phyloP scores from a whole-genome alignment of 2,797 vertebrate genomes.

The Falco berigora region DNA sequence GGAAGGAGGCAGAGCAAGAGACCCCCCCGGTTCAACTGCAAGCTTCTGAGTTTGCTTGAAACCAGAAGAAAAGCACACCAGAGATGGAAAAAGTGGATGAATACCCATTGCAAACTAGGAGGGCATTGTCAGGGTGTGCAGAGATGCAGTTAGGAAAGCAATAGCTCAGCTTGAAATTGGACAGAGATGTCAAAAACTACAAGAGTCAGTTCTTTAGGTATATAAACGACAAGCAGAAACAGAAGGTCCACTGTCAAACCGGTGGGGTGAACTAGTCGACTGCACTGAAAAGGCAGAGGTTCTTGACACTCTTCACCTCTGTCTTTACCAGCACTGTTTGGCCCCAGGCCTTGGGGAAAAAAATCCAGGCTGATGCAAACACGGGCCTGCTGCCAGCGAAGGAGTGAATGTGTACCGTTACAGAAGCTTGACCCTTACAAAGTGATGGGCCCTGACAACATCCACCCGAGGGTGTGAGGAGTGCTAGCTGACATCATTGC shows the following conservation, averaged over 20 bases:
- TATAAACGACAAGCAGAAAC: no score
- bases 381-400: no score
- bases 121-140: background rate
- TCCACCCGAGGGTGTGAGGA: background rate
- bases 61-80: background rate
- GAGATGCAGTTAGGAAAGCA: background rate
- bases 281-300: no score
- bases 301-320: no score
- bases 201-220: no score
- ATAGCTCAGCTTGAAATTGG: background rate
- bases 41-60: background rate
- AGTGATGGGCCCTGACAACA: no score
- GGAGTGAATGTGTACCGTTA: background rate
- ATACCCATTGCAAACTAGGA: background rate
- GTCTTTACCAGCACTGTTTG: background rate
- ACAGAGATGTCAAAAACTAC: no score
- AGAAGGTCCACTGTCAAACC: no score
- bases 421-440: background rate
- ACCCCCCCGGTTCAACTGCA: background rate
- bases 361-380: background rate
- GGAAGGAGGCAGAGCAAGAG: background rate
- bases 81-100: background rate
- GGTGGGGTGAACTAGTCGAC: no score
- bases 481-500: no score
- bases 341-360: background rate